Percentiles rank a stretch among this genome's conserved stretches.
Conservation (phyloP, 1,140 invertebrate genomes). For the Cepaea nemoralis region DNA sequence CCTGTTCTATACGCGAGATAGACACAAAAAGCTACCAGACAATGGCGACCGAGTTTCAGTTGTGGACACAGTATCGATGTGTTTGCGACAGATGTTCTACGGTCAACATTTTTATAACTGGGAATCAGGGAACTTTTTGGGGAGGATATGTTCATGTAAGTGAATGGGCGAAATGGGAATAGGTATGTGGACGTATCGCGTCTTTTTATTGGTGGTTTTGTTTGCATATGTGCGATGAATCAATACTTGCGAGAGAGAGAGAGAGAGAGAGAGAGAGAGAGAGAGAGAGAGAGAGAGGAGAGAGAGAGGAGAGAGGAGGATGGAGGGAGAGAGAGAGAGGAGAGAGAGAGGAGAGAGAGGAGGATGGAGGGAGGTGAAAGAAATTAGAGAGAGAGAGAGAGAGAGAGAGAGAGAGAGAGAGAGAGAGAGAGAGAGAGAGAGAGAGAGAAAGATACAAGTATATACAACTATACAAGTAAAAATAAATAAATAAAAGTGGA, state of each 20-base stretch:
- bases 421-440: constrained; percentile 16
- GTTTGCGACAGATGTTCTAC: background rate
- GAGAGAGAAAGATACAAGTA: background rate
- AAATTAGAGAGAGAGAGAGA: background rate
- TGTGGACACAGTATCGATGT: background rate
- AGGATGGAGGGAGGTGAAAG: no score
- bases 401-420: constrained; percentile 3
- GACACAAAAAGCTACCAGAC: background rate
- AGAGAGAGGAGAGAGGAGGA: background rate
- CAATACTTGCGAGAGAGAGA: background rate
- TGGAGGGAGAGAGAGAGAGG: background rate
- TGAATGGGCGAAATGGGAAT: no score
- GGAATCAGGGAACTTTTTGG: no score
- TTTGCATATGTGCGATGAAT: no score
- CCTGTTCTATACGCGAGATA: no score
- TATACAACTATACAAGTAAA: no score
- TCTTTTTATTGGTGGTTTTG: no score
- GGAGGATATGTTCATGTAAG: no score
- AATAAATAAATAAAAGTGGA: no score
- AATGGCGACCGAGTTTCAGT: background rate
- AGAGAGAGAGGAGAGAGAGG: no score
- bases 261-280: background rate
- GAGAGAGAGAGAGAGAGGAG: background rate
- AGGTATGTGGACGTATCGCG: no score
- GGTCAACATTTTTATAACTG: no score